Evolutionary conservation across 2,113 vertebrate genomes (phyloP).

Genomic region (Synodontis membranacea): DNA sequence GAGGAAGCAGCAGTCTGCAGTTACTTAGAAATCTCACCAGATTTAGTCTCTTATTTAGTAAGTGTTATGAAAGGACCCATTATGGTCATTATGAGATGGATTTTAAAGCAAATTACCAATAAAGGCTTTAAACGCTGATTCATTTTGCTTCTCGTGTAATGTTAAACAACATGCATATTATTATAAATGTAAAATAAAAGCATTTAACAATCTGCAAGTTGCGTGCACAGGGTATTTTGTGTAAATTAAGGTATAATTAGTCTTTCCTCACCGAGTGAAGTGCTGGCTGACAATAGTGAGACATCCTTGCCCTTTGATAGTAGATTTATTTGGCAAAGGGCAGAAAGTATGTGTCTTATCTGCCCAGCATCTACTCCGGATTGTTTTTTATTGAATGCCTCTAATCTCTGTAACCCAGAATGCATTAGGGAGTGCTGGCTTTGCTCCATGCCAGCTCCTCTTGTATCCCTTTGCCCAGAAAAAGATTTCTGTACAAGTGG

Average conservation of each 20-base stretch:
- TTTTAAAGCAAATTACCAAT: neutral
- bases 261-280: neutral
- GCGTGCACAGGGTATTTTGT: neutral
- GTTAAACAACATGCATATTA: neutral
- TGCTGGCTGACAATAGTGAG: constrained; percentile 9
- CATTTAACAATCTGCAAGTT: neutral
- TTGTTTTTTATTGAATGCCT: constrained; percentile 36
- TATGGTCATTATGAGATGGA: neutral
- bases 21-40: neutral
- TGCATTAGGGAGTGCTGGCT: constrained; percentile 45
- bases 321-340: constrained; percentile 44
- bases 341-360: constrained; percentile 31
- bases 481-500: constrained; percentile 20
- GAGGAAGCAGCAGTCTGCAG: constrained; percentile 16
- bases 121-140: neutral
- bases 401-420: constrained; percentile 40
- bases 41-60: constrained; percentile 16
- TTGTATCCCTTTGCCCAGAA: constrained; percentile 23
- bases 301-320: constrained; percentile 37
- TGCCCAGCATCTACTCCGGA: constrained; percentile 27
- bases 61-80: constrained; percentile 23
- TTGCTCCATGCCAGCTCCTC: constrained; percentile 28
- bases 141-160: neutral
- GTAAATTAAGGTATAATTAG: neutral
- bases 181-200: neutral